Conservation (phyloP, 2,888 invertebrate species). For the Nephrocerus scutellatus region DNA sequence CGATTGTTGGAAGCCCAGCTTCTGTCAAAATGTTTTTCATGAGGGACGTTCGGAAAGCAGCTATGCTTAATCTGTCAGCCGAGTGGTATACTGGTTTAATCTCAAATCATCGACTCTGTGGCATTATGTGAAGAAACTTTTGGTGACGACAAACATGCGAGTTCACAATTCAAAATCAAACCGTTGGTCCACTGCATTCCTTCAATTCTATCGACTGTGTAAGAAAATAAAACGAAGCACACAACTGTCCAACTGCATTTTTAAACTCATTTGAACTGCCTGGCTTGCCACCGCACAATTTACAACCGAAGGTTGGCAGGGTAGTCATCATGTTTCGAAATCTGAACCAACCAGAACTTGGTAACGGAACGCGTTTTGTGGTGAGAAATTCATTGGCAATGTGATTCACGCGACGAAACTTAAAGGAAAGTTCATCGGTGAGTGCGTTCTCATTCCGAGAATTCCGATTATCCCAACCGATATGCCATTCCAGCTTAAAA, state of each 20-base stretch:
- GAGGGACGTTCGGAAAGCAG: no score
- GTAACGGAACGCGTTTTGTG: constrained; percentile 28
- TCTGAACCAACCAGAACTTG: constrained; percentile 25
- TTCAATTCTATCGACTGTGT: no score
- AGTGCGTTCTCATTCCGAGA: constrained; percentile 29
- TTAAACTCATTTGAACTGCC: constrained; percentile 13
- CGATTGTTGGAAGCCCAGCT: no score
- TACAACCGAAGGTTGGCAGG: constrained; percentile 28
- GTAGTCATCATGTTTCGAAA: constrained; percentile 30
- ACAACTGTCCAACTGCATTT: constrained; percentile 1
- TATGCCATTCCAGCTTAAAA: constrained; percentile 32
- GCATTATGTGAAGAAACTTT: no score
- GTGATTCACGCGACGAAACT: constrained; percentile 27
- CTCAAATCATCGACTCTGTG: no score
- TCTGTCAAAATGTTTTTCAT: no score
- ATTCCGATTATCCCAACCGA: constrained; percentile 26
- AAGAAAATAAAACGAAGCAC: no score
- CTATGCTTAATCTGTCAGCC: no score
- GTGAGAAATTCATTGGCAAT: constrained; percentile 27
- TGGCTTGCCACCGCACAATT: constrained; percentile 15
- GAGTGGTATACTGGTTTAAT: no score
- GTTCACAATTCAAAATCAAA: no score
- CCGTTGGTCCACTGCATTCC: not conserved
- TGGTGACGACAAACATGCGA: no score
- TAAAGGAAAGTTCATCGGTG: constrained; percentile 17